These are phyloP conservation scores for Drosophila aldrichi DNA, from an alignment of 2,888 invertebrate species.

Conservation along the genomic window DNA sequence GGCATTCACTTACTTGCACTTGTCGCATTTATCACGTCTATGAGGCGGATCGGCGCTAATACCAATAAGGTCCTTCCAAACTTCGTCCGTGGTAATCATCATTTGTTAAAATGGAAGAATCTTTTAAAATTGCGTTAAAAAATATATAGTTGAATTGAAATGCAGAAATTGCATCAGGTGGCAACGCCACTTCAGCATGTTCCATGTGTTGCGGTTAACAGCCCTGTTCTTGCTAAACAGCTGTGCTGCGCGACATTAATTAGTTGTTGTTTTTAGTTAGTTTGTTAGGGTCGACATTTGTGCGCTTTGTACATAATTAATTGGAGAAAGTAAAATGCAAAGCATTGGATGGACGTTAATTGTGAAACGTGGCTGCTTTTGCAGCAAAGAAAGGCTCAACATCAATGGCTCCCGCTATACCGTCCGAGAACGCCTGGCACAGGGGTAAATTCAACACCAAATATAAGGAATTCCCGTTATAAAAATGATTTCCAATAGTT, in stretches of 20 bases:
- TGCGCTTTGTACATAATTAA: constrained; percentile 48
- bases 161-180: constrained; percentile 29
- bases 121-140: constrained; percentile 34
- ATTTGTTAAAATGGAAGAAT: constrained; percentile 37
- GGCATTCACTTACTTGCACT: constrained; percentile 88
- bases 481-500: too few relatives aligned
- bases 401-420: constrained; percentile 90
- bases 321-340: constrained; percentile 86
- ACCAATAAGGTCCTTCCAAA: constrained; percentile 90
- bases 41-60: constrained; percentile 92
- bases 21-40: constrained; percentile 88
- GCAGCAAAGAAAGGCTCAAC: constrained; percentile 89
- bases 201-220: constrained; percentile 42
- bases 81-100: constrained; percentile 81
- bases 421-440: constrained; percentile 90
- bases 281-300: constrained; percentile 62
- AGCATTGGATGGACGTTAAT: constrained; percentile 89
- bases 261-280: constrained; percentile 47
- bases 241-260: constrained; percentile 39
- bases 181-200: constrained; percentile 50
- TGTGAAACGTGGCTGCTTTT: constrained; percentile 91
- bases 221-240: constrained; percentile 47
- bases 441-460: constrained; percentile 87
- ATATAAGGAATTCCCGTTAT: constrained; percentile 8
- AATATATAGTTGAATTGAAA: constrained; percentile 13